Conservation (phyloP, 2,113 vertebrate species). For the Podiceps cristatus region DNA sequence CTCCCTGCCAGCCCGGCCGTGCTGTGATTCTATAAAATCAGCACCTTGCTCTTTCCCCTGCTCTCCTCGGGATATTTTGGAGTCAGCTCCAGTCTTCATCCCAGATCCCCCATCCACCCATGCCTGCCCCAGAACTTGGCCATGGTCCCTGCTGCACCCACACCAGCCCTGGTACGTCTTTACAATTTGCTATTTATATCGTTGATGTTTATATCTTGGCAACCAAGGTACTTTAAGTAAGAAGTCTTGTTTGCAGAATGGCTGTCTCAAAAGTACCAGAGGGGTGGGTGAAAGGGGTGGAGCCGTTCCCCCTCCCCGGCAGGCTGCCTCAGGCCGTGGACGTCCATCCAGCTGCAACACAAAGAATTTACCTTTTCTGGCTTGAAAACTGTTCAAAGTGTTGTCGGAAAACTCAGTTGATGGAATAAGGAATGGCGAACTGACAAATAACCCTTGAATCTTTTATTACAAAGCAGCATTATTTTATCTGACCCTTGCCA, state of each 20-base stretch:
- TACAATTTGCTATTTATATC: not conserved
- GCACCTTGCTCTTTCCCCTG: not conserved
- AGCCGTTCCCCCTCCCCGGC: rapidly evolving
- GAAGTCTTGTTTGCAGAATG: not conserved
- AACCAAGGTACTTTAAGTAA: not conserved
- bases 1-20: too few species aligned
- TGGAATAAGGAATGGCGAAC: not conserved
- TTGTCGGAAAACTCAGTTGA: not conserved
- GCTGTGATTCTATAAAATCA: too few species aligned
- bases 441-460: not conserved
- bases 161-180: not conserved
- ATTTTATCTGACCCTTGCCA: not conserved
- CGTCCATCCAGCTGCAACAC: not conserved
- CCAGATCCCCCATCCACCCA: not conserved
- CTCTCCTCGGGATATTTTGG: not conserved
- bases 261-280: not conserved
- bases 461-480: not conserved
- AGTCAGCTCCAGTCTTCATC: not conserved
- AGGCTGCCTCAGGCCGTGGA: not conserved
- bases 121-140: too few species aligned
- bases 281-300: not conserved
- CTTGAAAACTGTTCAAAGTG: not conserved
- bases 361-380: not conserved
- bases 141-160: not conserved
- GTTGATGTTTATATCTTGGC: not conserved